Evolutionary conservation across 1,140 invertebrate species (phyloP), one percentile per base, ranked within the genome.

Genomic region (Aphidius gifuensis): DNA sequence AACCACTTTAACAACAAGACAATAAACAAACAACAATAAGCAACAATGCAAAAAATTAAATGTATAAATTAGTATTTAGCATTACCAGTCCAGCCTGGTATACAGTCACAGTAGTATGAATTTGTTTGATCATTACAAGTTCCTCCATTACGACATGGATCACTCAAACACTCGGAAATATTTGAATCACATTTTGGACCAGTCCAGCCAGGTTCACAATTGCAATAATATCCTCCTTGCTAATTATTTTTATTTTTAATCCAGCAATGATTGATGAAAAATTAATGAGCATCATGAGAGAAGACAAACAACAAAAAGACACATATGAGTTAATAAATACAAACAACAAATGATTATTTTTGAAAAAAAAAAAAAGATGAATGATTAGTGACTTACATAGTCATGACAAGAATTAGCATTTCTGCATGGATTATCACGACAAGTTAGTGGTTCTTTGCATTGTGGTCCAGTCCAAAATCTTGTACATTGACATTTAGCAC

Each of bases 131-230:
- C 85, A 16, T 85, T 76, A 70, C 90, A 92, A 54, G 85, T 85
- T 46, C 86, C 88, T 64, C 86, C 87, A 78, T 91, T 90, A 67
- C 82, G 80, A 72, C 88, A 88, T 4, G 87, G 87, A 64, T 83
- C 78, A 21, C 83, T 84, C 23, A 78, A 76, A 70, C 87, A 89
- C 58, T 82, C 75, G 65, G 83, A 81, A 53, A 86, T 78, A 61
- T 84, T 81, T 58, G 75, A 70, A 57, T 87, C 84, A 71, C 88
- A 89, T 64, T 86, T 85, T 23, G 80, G 71, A 21, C 86, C 85
- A 21, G 82, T 83, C 85, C 88, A 92, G 23, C 90, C 91, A 57
- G 84, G 75, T 51, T 86, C 84, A 75, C 91, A 93, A 55, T 83
- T 83, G 81, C 92, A 93, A 62, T 86, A 86, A 80, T 89, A 92